phyloP scores from a whole-genome alignment of 2,113 vertebrate species.

The Amphiprion percula region DNA sequence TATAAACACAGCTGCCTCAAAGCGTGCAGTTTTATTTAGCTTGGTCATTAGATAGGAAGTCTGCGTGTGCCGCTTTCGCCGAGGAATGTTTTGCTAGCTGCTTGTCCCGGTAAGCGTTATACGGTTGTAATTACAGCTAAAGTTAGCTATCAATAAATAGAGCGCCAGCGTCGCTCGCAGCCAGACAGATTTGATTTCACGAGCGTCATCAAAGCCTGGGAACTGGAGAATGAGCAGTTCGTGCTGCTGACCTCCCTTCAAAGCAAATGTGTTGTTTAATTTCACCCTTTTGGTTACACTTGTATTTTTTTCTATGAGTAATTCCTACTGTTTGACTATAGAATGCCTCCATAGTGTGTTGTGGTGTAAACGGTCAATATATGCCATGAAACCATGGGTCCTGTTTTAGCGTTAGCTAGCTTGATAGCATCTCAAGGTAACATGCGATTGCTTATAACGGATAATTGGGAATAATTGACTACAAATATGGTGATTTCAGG shows the following conservation, averaged over 20 bases:
- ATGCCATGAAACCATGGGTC: conserved; percentile 23
- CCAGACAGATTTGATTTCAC: conserved; percentile 79
- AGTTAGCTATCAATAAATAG: conserved; percentile 78
- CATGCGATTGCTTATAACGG: conserved; percentile 9
- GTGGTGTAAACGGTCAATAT: not conserved
- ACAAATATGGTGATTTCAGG: not conserved
- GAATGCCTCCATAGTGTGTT: rapidly evolving
- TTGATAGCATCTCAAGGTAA: conserved; percentile 53
- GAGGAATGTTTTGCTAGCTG: not conserved
- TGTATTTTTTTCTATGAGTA: not conserved
- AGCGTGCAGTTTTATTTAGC: conserved; percentile 7
- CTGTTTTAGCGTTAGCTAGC: conserved; percentile 62
- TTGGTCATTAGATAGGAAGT: not conserved
- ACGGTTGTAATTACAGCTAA: conserved; percentile 58
- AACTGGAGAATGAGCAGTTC: conserved; percentile 52
- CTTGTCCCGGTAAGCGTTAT: conserved; percentile 17
- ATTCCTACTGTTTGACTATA: not conserved
- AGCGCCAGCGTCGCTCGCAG: conserved; percentile 69
- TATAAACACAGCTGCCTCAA: conserved; percentile 64
- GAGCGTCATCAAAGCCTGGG: conserved; percentile 75
- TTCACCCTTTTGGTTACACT: rapidly evolving
- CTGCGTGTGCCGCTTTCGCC: not conserved
- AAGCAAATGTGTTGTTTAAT: conserved; percentile 11
- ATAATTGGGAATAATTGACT: rapidly evolving
- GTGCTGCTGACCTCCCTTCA: conserved; percentile 9